phyloP scores from a whole-genome alignment of 2,797 vertebrate species.

The Channallabes apus region DNA sequence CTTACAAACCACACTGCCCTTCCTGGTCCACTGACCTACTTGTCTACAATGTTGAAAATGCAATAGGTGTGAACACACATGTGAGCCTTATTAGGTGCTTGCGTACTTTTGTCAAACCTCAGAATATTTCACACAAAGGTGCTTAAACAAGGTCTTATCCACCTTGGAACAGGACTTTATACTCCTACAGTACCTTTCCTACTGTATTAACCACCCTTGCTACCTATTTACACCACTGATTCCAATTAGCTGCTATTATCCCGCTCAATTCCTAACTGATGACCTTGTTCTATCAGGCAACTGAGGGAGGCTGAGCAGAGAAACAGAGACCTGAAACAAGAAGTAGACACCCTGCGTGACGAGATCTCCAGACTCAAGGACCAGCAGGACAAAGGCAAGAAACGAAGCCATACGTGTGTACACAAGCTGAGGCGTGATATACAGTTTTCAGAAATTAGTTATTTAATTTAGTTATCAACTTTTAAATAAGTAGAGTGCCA shows the following conservation, averaged over 20 bases:
- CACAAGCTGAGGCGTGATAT: not conserved
- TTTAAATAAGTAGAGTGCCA: too few relatives aligned
- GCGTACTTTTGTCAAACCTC: not conserved
- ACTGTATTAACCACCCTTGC: not conserved
- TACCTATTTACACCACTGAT: not conserved
- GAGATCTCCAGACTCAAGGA: constrained; percentile 67
- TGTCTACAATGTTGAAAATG: not conserved
- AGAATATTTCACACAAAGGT: not conserved
- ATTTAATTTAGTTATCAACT: not conserved
- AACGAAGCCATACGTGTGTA: constrained; percentile 5
- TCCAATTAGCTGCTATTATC: not conserved
- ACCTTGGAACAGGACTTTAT: not conserved
- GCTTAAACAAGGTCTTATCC: not conserved
- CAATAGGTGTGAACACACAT: not conserved
- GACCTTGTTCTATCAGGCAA: constrained; percentile 62
- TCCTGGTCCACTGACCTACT: constrained; percentile 1
- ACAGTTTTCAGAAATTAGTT: not conserved
- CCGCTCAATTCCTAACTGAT: not conserved
- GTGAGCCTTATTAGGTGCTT: not conserved
- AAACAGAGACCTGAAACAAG: constrained; percentile 74
- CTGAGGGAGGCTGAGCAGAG: constrained; percentile 71
- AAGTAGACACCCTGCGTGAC: constrained; percentile 68
- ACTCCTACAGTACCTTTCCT: not conserved
- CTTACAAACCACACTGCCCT: not conserved
- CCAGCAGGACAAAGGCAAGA: constrained; percentile 67